Evolutionary conservation across 2,113 vertebrate genomes (phyloP).

Genomic region (Chloebia gouldiae): DNA sequence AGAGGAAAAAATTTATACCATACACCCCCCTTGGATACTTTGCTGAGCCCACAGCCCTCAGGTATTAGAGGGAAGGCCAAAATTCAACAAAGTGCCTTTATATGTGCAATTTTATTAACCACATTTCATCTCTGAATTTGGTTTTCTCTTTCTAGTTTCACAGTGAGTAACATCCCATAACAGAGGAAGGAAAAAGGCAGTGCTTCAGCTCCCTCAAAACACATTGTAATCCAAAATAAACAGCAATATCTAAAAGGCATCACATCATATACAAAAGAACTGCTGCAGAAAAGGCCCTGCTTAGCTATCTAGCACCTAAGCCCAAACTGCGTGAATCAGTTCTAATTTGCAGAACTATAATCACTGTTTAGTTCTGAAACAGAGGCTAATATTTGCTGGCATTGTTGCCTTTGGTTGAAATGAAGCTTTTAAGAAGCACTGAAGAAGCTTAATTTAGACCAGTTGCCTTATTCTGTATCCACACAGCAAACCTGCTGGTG

Average conservation of each 20-base stretch:
- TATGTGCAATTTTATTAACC: rapidly evolving
- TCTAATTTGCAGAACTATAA: background rate
- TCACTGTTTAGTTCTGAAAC: background rate
- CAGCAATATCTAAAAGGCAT: background rate
- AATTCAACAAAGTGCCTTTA: background rate
- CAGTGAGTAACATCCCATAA: background rate
- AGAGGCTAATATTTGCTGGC: background rate
- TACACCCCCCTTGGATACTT: background rate
- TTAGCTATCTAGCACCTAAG: background rate
- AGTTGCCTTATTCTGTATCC: background rate
- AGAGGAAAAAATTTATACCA: background rate
- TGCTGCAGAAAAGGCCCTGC: background rate
- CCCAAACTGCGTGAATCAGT: background rate
- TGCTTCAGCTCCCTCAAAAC: background rate
- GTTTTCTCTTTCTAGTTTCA: background rate
- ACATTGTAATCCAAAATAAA: background rate
- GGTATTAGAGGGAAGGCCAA: background rate
- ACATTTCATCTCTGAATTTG: background rate
- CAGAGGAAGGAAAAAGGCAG: background rate
- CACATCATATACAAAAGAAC: background rate
- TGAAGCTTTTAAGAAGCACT: background rate
- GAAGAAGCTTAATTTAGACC: background rate
- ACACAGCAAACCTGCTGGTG: background rate
- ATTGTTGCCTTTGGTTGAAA: background rate
- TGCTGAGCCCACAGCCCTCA: background rate